Evolutionary conservation across 1,140 invertebrate species (phyloP), one percentile per base, ranked within the genome.

Genomic region (Neoseiulus cucumeris): DNA sequence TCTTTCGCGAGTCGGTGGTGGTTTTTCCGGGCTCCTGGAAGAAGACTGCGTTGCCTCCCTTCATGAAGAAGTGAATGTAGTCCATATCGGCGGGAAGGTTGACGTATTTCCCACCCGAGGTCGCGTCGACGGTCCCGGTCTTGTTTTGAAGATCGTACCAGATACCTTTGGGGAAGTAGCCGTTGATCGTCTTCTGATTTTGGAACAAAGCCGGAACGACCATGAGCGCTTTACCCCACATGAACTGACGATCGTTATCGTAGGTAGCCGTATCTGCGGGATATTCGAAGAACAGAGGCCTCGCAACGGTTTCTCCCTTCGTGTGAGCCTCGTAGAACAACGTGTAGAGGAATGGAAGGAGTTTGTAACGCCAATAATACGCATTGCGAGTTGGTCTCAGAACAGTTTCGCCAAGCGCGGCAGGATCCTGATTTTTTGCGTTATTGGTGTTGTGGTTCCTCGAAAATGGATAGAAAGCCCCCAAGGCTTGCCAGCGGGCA

Each of bases 401-500:
- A 25, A 44, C 39, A 2, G 18, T 51, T 7, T 42, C 29, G n/a
- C 29, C n/a, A 7, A 65, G 42, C 17, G 33, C 22, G 42, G 64
- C 64, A 9, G 64, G 1, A 45, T 44, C 25, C 64, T 65, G 64
- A 51, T 65, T 9, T 39, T 39, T 83, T 28, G 79, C 79, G 69
- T 82, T 78, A 71, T 85, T 82, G 1, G 82, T 81, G 75, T 90
- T 90, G 71, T 91, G 88, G 76, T 90, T 91, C 68, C 88, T 80
- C 1, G 86, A 82, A 76, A 91, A 91, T 9, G 74, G 69, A 68
- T 77, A 76, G 66, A 77, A 79, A 20, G 76, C 74, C 7, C 75
- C 77, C 2, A 89, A 76, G 74, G 89, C 83, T 79, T 81, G 82
- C 87, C 87, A 90, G 0, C 87, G 77, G 70, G 81, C 82, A 73